Evolutionary conservation across 2,797 vertebrate genomes (phyloP).

Genomic region (Mallotus villosus): DNA sequence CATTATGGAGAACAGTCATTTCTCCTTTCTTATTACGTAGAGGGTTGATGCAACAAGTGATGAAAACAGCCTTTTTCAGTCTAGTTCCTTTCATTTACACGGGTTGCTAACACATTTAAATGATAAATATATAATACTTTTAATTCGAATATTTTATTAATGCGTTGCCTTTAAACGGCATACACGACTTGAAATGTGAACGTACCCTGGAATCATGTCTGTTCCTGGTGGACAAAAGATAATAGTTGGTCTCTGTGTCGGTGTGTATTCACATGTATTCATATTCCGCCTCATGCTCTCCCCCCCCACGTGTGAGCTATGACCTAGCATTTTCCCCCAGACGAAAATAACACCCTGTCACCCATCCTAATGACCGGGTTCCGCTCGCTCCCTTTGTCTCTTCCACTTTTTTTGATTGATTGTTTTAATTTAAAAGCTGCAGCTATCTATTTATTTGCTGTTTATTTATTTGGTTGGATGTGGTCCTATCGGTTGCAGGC

Average conservation of each 20-base stretch:
- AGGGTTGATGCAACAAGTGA: too few relatives aligned
- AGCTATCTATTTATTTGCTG: conserved; percentile 64
- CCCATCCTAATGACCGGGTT: conserved; percentile 47
- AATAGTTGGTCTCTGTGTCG: not conserved
- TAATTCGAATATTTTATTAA: too few relatives aligned
- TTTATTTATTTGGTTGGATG: conserved; percentile 60
- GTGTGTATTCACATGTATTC: not conserved
- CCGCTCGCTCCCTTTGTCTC: conserved; percentile 19
- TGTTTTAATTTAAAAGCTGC: conserved; percentile 70
- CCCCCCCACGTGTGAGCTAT: conserved; percentile 18
- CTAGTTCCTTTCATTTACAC: too few relatives aligned
- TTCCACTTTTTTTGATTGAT: conserved; percentile 65
- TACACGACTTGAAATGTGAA: too few relatives aligned
- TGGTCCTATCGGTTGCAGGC: conserved; percentile 56
- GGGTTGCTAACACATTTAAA: too few relatives aligned
- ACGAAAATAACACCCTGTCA: conserved; percentile 58
- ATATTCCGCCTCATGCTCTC: not conserved
- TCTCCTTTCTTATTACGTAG: too few relatives aligned
- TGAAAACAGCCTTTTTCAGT: too few relatives aligned
- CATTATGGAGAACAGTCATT: too few relatives aligned
- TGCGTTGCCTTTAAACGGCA: too few relatives aligned
- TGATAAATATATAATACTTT: too few relatives aligned
- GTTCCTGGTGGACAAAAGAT: not conserved
- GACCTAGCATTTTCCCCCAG: conserved; percentile 42
- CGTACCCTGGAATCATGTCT: not conserved